phyloP scores from a whole-genome alignment of 2,888 invertebrate species.

The Liposcelis brunnea region DNA sequence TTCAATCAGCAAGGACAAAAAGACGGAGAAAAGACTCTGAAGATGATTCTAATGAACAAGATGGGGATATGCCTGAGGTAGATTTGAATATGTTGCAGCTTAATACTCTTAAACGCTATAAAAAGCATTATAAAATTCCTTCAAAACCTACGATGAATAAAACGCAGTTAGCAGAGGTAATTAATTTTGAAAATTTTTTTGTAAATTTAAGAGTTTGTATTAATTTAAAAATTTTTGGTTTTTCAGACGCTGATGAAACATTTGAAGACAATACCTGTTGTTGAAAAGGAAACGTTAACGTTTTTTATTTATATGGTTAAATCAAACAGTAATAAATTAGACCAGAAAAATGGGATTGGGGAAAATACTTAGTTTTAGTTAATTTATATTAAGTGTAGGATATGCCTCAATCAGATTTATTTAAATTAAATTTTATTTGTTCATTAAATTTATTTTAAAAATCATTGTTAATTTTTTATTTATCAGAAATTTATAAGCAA shows the following conservation, averaged over 20 bases:
- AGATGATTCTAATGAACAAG: constrained; percentile 87
- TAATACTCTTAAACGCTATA: constrained; percentile 84
- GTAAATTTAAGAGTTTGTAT: constrained; percentile 10
- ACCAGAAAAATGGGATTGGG: constrained; percentile 51
- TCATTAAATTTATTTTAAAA: too few relatives aligned
- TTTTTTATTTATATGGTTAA: constrained; percentile 94
- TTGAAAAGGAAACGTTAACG: constrained; percentile 86
- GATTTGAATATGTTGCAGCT: constrained; percentile 87
- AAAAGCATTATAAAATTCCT: constrained; percentile 81
- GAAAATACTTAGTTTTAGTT: constrained; percentile 2
- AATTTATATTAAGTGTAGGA: too few relatives aligned
- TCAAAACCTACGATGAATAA: constrained; percentile 87
- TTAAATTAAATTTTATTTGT: too few relatives aligned
- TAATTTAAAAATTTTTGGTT: neutral
- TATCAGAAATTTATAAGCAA: too few relatives aligned
- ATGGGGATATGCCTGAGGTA: constrained; percentile 78
- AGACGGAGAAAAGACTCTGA: constrained; percentile 84
- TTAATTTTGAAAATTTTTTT: constrained; percentile 9
- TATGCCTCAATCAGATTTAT: too few relatives aligned
- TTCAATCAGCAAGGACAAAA: constrained; percentile 87
- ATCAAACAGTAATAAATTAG: constrained; percentile 74
- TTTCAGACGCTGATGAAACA: constrained; percentile 79
- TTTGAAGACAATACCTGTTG: constrained; percentile 85
- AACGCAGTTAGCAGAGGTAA: constrained; percentile 89
- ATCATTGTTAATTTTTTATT: too few relatives aligned